Conservation (phyloP, 2,113 vertebrate genomes). For the Pithys albifrons region DNA sequence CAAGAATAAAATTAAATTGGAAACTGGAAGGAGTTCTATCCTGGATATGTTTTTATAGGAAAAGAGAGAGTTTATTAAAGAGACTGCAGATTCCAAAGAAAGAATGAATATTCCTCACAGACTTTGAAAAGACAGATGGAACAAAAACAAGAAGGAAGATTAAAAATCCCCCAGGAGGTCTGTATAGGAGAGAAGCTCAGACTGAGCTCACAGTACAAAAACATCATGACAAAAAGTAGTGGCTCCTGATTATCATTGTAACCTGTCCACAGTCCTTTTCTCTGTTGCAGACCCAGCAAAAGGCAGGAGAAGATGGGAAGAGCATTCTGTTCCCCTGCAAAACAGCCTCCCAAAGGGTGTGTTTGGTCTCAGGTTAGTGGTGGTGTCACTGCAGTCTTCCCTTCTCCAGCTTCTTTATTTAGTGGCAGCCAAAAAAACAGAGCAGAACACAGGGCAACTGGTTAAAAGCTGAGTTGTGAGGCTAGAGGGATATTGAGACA, state of each 20-base stretch:
- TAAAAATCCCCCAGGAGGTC: background rate
- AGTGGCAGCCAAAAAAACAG: background rate
- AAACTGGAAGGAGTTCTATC: slow-evolving; percentile 22
- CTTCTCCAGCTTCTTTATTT: background rate
- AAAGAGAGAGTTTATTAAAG: slow-evolving; percentile 51
- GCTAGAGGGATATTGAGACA: background rate
- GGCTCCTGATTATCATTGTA: background rate
- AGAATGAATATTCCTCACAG: slow-evolving; percentile 28
- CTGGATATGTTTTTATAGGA: slow-evolving; percentile 33
- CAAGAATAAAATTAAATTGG: slow-evolving; percentile 44
- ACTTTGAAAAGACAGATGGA: slow-evolving; percentile 31
- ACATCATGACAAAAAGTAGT: background rate
- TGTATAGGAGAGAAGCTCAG: background rate
- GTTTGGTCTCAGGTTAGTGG: background rate
- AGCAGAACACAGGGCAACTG: background rate
- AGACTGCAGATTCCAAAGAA: slow-evolving; percentile 35
- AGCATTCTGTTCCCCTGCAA: background rate
- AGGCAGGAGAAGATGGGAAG: background rate
- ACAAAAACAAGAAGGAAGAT: slow-evolving; percentile 37
- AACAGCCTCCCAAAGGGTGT: background rate
- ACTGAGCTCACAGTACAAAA: background rate
- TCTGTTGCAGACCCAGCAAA: background rate
- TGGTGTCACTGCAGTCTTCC: background rate
- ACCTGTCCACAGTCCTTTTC: background rate
- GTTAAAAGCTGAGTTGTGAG: background rate